Evolutionary conservation across 2,113 vertebrate species (phyloP), one percentile per base, ranked within the genome.

Genomic region (Labrus mixtus): DNA sequence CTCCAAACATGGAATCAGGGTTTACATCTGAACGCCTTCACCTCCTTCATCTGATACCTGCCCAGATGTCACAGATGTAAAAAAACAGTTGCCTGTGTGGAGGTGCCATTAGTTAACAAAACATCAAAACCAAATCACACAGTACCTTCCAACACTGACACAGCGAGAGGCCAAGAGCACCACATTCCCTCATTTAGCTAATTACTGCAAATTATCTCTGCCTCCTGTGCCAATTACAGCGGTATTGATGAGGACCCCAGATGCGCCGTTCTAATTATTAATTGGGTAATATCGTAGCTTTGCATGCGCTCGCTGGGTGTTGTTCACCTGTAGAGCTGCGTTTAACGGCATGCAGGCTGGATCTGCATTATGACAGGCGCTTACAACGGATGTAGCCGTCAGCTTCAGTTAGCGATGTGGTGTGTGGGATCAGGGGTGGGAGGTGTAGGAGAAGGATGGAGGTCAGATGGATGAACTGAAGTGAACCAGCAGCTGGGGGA

Each of bases 351-450:
- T n/a, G 72, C 65, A 78, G 73, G 10, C 62, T 46, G 70, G 48
- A 37, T 75, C 88, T 61, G 46, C 71, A 73, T 73, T 68, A 58
- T 68, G 39, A 51, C 71, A 48, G 77, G 33, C 70, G 41, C 56
- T 4, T 51, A 78, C n/a, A 88, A 90, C 76, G 62, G 70, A 91
- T 85, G 74, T 54, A 82, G 71, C 76, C 92, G 92, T 93, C 93
- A 84, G 80, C 73, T 81, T 79, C 80, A 71, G 85, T 89, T 82
- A 88, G 53, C 75, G 73, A 68, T 4, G 37, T 57, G 29, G 64
- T 69, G 70, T 80, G 50, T 64, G 1, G 23, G 65, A 88, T 82
- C 57, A 68, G 79, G 71, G 80, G 61, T 68, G 25, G 51, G 10
- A 11, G 74, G 29, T 45, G 20, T 11, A 55, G 9, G 62, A 46